Percentiles rank a stretch among this genome's conserved stretches.
Conservation (phyloP, 2,888 invertebrate genomes). For the Galerucella calmariensis region DNA sequence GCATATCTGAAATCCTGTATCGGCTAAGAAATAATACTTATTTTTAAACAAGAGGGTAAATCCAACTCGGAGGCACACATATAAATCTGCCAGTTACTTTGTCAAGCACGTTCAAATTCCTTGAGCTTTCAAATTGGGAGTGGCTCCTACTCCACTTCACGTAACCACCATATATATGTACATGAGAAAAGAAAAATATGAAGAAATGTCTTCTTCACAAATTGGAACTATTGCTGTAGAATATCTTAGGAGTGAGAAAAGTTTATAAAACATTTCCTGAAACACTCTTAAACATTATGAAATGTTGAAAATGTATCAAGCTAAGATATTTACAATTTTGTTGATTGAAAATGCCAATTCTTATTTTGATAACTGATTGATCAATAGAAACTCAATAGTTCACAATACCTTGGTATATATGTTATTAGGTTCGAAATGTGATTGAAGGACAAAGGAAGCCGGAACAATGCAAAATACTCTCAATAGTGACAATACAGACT, state of each 20-base stretch:
- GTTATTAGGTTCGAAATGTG: not conserved
- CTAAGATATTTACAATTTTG: no score
- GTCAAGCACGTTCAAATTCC: conserved; percentile 39
- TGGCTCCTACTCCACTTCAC: conserved; percentile 21
- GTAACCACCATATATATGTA: not conserved
- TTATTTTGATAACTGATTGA: no score
- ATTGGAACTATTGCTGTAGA: not conserved
- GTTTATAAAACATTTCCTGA: no score
- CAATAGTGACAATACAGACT: not conserved
- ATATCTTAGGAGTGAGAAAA: not conserved
- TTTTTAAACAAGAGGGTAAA: conserved; percentile 41
- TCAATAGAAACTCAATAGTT: no score
- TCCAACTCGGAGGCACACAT: conserved; percentile 33
- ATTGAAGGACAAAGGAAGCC: not conserved
- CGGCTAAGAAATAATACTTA: conserved; percentile 29
- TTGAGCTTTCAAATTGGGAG: conserved; percentile 27
- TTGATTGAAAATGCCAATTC: no score
- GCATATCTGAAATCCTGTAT: conserved; percentile 27
- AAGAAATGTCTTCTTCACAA: not conserved
- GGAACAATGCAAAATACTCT: not conserved
- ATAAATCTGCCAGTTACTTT: conserved; percentile 39
- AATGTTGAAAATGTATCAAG: no score
- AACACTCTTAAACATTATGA: no score
- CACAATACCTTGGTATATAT: not conserved
- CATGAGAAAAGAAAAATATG: not conserved